A percentile compares a stretch with the other conserved stretches of the same genome.
Conservation (phyloP, 2,888 invertebrate genomes). For the Amiota communis region DNA sequence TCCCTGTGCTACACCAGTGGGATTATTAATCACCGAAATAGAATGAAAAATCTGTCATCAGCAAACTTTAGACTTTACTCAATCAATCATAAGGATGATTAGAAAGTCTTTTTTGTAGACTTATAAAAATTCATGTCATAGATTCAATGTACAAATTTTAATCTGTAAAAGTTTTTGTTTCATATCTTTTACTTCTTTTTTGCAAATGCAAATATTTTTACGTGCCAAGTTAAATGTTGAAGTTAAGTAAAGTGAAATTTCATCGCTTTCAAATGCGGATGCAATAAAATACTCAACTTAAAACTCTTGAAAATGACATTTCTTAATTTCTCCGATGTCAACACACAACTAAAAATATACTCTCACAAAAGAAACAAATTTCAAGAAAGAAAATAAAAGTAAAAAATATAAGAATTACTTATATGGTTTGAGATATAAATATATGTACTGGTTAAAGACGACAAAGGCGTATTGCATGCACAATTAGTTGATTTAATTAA, state of each 20-base stretch:
- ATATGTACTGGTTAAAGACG: neutral
- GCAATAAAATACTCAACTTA: neutral
- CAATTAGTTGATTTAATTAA: conserved; percentile 32
- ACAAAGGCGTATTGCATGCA: conserved; percentile 32
- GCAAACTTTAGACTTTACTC: too few species aligned
- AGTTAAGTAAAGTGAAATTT: neutral
- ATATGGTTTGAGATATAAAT: neutral
- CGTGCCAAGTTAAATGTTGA: neutral
- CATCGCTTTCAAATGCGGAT: conserved; percentile 2
- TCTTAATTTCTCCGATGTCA: neutral
- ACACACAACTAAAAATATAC: neutral
- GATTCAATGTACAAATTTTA: neutral
- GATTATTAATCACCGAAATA: too few species aligned
- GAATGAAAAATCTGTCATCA: too few species aligned
- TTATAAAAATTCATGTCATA: neutral
- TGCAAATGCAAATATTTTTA: neutral
- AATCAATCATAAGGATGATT: too few species aligned
- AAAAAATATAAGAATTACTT: conserved; percentile 10
- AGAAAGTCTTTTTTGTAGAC: too few species aligned
- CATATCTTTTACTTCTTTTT: neutral
- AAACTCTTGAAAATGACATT: neutral
- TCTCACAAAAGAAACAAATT: neutral
- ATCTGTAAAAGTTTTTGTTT: neutral
- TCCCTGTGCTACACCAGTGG: too few species aligned
- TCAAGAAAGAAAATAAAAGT: conserved; percentile 1